Conservation (phyloP, 92 coral and sea anemone genomes). For the Epizoanthus rinbou region DNA sequence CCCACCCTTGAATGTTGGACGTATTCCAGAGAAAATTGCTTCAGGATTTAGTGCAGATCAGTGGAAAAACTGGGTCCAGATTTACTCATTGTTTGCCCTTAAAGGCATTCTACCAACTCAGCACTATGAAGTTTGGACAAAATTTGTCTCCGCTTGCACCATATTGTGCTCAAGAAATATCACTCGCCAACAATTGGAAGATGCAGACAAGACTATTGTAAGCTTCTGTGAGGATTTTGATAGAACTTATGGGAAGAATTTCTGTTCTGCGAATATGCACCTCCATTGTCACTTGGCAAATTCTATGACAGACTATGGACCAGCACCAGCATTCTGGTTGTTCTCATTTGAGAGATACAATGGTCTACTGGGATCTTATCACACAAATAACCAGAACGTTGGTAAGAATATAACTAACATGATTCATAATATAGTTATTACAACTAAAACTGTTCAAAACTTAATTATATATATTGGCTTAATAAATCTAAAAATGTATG, state of each 20-base stretch:
- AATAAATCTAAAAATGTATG: too few species aligned
- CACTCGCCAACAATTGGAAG: constrained; percentile 33
- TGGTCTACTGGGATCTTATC: constrained; percentile 58
- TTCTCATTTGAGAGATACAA: constrained; percentile 63
- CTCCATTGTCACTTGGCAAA: constrained; percentile 59
- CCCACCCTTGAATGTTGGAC: constrained; percentile 59
- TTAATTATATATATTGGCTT: too few species aligned
- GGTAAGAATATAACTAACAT: constrained; percentile 21
- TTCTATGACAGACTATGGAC: constrained; percentile 61
- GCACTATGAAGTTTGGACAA: constrained; percentile 57
- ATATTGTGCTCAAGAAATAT: constrained; percentile 45
- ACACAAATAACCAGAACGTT: constrained; percentile 54
- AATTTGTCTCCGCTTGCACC: constrained; percentile 55
- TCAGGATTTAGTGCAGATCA: constrained; percentile 65
- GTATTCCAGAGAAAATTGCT: constrained; percentile 56
- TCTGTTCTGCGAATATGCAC: constrained; percentile 67
- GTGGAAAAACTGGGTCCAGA: constrained; percentile 60
- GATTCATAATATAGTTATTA: not conserved
- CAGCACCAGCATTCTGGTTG: constrained; percentile 61
- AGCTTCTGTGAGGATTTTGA: constrained; percentile 53
- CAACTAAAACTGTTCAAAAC: not conserved
- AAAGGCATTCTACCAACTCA: constrained; percentile 45
- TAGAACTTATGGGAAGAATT: constrained; percentile 42
- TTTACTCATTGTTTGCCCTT: constrained; percentile 62
- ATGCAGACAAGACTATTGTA: constrained; percentile 49